phyloP scores from a whole-genome alignment of 2,888 invertebrate species.

The Hemistola chrysoprasaria region DNA sequence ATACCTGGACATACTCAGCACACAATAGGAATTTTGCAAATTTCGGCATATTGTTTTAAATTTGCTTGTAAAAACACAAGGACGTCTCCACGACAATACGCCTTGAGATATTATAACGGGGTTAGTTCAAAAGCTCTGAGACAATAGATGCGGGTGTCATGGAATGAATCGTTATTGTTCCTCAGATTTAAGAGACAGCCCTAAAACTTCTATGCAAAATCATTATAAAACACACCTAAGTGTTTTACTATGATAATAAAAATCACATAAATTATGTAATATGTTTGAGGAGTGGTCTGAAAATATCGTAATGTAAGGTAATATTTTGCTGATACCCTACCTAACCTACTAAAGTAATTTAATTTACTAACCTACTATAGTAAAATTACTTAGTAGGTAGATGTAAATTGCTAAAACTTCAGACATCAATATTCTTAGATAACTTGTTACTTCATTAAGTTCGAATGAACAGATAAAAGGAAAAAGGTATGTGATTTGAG shows the following conservation, averaged over 20 bases:
- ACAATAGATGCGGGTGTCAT: constrained; percentile 35
- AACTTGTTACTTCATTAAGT: constrained; percentile 14
- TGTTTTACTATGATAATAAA: no score
- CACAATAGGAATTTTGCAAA: constrained; percentile 32
- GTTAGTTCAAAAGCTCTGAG: constrained; percentile 25
- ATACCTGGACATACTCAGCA: constrained; percentile 26
- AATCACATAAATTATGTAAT: no score
- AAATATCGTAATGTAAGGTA: no score
- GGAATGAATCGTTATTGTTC: constrained; percentile 35
- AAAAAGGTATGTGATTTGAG: constrained; percentile 18
- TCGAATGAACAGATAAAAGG: constrained; percentile 14
- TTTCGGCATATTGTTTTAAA: constrained; percentile 27
- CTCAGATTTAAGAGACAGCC: constrained; percentile 30
- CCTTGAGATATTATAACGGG: no score
- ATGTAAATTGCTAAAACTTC: no score
- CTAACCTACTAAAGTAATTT: no score
- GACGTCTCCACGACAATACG: constrained; percentile 28
- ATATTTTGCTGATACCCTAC: no score
- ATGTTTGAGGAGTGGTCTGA: no score
- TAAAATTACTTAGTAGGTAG: no score
- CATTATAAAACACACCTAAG: no score
- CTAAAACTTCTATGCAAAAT: constrained; percentile 14
- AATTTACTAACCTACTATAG: no score
- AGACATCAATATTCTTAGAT: constrained; percentile 7
- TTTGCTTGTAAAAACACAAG: constrained; percentile 23